phyloP scores from a whole-genome alignment of 1,140 invertebrate genomes.

The Eciton burchellii region DNA sequence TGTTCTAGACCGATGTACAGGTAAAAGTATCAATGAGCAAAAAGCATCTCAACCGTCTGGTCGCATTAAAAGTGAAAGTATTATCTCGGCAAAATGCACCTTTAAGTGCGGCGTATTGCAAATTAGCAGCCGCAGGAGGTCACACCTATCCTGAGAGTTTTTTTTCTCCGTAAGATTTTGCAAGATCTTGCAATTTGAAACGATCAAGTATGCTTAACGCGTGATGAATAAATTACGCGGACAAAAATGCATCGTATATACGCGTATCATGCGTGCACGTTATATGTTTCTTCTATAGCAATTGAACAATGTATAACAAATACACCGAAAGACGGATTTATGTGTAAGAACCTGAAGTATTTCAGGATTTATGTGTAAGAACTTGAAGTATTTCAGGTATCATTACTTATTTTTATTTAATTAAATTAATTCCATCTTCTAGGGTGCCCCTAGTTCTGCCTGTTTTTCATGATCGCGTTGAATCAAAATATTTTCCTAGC shows the following conservation, averaged over 20 bases:
- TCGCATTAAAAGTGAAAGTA: conserved; percentile 54
- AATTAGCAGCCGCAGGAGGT: conserved; percentile 31
- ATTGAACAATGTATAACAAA: no score
- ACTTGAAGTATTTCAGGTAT: no score
- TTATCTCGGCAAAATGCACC: conserved; percentile 43
- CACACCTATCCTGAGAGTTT: not conserved
- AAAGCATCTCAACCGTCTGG: conserved; percentile 28
- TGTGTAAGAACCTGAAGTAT: no score
- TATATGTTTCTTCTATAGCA: not conserved
- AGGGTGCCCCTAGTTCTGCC: no score
- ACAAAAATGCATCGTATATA: not conserved
- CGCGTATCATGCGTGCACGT: not conserved
- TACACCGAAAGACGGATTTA: no score
- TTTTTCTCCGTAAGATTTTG: conserved; percentile 1
- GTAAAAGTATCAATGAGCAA: conserved; percentile 46
- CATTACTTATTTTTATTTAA: no score
- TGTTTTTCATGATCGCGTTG: no score
- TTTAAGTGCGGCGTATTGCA: conserved; percentile 12
- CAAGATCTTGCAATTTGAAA: conserved; percentile 11
- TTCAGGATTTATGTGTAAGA: no score
- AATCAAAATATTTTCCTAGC: no score
- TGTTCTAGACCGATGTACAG: not conserved
- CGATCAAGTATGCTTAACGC: not conserved
- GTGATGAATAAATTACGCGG: not conserved
- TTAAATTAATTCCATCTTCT: no score